Base-by-base conservation (phyloP, 2,797 vertebrate species). In the Tenualosa ilisha region DNA sequence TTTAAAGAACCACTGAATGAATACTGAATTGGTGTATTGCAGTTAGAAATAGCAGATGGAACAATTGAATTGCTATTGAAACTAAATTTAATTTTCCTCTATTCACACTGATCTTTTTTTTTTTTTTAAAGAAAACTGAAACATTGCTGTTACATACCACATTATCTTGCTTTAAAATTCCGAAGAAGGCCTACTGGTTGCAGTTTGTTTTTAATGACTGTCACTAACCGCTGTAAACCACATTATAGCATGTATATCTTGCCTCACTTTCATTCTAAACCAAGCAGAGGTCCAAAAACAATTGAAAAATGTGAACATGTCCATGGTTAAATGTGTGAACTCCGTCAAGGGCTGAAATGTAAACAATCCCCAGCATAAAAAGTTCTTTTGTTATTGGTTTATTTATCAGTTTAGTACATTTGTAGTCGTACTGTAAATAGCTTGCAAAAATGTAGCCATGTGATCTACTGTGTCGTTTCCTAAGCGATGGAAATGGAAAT, bases 1-100 rank as follows among this genome's bases (percentile, higher is more conserved):
- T 72, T 56, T 56, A 22, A 20, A 92, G 11, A 95, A 96, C 95
- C 94, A 95, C 96, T 96, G 7, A 49, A 49, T 31, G 1, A 49
- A 8, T 49, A 49, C 46, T 49, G 94, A 94, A 72, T 40, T 68
- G 24, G 26, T 68, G 31, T 68, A 31, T 68, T 72, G 31, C 37
- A 37, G 13, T 72, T 72, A 37, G 12, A 37, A 54, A 56, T 17
- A 56, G 17, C 54, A 56, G 54, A 56, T 20, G 54, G 4, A 56
- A 79, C 20, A 22, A 0, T 20, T n/a, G n/a, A n/a, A n/a, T n/a
- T n/a, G 20, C 5, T 40, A 46, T 17, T 22, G 13, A 72, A 72
- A 40, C 40, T 17, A 13, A 37, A 31, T 68, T 75, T 1, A 43
- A 40, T 43, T 75, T 7, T 7, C 3, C 59, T 63, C 56, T 20